These are phyloP conservation scores for Diaperis boleti DNA, from an alignment of 2,888 invertebrate species.

Conservation along the genomic window DNA sequence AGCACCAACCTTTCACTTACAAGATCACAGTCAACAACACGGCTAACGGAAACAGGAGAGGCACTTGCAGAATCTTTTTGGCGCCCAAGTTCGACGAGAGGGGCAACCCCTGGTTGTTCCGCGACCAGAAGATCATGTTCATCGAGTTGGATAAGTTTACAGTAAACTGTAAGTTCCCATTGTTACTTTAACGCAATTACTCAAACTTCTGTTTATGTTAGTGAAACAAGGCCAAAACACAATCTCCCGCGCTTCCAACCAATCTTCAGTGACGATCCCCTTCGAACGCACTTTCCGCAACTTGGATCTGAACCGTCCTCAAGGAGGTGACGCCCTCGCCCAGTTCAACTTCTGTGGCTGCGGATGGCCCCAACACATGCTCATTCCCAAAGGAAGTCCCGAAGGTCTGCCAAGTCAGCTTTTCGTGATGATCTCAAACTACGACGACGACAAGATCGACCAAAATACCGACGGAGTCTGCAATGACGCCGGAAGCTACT, in stretches of 20 bases:
- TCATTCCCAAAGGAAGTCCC: slow-evolving; percentile 77
- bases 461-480: slow-evolving; percentile 71
- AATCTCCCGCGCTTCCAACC: slow-evolving; percentile 74
- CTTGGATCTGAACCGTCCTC: slow-evolving; percentile 72
- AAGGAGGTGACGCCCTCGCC: slow-evolving; percentile 67
- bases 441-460: slow-evolving; percentile 72
- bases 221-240: slow-evolving; percentile 77
- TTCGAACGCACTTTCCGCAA: slow-evolving; percentile 84
- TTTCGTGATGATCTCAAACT: slow-evolving; percentile 83
- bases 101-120: slow-evolving; percentile 72
- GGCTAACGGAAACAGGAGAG: slow-evolving; percentile 64
- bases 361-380: slow-evolving; percentile 88
- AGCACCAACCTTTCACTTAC: slow-evolving; percentile 79
- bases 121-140: slow-evolving; percentile 75
- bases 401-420: slow-evolving; percentile 76
- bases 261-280: slow-evolving; percentile 85
- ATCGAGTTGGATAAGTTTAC: slow-evolving; percentile 82
- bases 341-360: slow-evolving; percentile 87
- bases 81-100: slow-evolving; percentile 76
- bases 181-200: too few relatives aligned
- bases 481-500: slow-evolving; percentile 81
- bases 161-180: slow-evolving; percentile 70
- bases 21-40: slow-evolving; percentile 63
- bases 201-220: slow-evolving; percentile 53
- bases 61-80: slow-evolving; percentile 78